phyloP scores from a whole-genome alignment of 2,888 invertebrate genomes.

The Lathronympha strigana region DNA sequence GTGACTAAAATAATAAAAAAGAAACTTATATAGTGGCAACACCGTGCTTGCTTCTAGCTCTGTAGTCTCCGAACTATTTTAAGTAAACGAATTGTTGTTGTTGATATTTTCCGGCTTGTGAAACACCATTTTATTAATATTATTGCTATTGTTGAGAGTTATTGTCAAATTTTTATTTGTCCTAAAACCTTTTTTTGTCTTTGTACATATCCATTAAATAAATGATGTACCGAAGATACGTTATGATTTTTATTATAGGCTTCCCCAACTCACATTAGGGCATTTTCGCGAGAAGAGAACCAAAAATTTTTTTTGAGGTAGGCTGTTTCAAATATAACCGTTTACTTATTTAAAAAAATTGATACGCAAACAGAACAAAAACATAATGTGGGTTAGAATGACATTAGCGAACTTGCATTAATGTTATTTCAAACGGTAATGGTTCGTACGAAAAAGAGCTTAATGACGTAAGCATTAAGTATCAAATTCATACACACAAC shows the following conservation, averaged over 20 bases:
- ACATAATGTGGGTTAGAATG: too few species aligned
- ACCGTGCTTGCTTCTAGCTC: conserved; percentile 49
- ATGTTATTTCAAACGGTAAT: too few species aligned
- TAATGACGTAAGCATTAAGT: too few species aligned
- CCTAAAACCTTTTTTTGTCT: conserved; percentile 77
- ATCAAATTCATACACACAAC: too few species aligned
- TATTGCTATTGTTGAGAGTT: conserved; percentile 79
- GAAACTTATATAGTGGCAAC: conserved; percentile 47
- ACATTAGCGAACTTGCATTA: too few species aligned
- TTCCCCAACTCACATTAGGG: too few species aligned
- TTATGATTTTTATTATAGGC: conserved; percentile 54
- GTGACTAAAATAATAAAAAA: not conserved
- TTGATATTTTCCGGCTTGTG: conserved; percentile 73
- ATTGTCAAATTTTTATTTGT: conserved; percentile 82
- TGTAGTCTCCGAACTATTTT: conserved; percentile 63
- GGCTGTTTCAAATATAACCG: too few species aligned
- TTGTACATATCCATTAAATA: conserved; percentile 83
- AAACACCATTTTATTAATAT: conserved; percentile 62
- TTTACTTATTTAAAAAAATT: too few species aligned
- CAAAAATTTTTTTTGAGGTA: too few species aligned
- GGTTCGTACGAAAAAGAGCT: too few species aligned
- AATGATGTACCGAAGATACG: conserved; percentile 76
- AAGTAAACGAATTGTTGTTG: conserved; percentile 70
- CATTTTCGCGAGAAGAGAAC: too few species aligned
- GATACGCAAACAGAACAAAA: too few species aligned